Evolutionary conservation across 2,888 invertebrate genomes (phyloP), one percentile per base, ranked within the genome.

Genomic region (Lycophotia porphyrea): DNA sequence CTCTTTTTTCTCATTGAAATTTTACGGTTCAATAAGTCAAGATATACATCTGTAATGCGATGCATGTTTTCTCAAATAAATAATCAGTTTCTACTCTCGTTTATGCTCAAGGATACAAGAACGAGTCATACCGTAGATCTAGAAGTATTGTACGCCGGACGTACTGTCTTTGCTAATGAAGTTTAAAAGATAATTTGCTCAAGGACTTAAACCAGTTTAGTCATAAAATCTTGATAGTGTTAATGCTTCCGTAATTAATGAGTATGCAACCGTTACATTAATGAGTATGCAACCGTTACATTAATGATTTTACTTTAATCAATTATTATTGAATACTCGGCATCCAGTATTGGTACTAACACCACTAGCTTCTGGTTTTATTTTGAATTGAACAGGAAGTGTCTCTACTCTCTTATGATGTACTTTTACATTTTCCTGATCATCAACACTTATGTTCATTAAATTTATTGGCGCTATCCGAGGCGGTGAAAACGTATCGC

Each of bases 171-270:
- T 36, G 36, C 34, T 39, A 67, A 42, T 49, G 24, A 79, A 34
- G 18, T 1, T 42, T 58, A 34, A 34, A 49, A 34, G 27, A 34
- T 39, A 60, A 31, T 44, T 39, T 24, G 71, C 27, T 36, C 18
- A 36, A 58, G 34, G 44, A 42, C 5, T 73, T 36, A n/a, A 58
- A 31, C 5, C 15, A 15, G 34, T 42, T 24, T 34, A 0, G 11
- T 39, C 36, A 58, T 81, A 81, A 74, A 68, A 74, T 42, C n/a
- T 24, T 61, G n/a, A 52, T 21, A 39, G 24, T 47, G 52, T 74
- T n/a, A 66, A 39, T 47, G 44, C 31, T 34, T 60, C 24, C 44
- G 8, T 55, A 34, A 44, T 63, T 69, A 39, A 81, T 65, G 27
- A 42, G 70, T 64, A 78, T 49, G 67, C 21, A 34, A 58, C n/a